phyloP scores from a whole-genome alignment of 2,113 vertebrate species.

The Cyanoderma ruficeps region DNA sequence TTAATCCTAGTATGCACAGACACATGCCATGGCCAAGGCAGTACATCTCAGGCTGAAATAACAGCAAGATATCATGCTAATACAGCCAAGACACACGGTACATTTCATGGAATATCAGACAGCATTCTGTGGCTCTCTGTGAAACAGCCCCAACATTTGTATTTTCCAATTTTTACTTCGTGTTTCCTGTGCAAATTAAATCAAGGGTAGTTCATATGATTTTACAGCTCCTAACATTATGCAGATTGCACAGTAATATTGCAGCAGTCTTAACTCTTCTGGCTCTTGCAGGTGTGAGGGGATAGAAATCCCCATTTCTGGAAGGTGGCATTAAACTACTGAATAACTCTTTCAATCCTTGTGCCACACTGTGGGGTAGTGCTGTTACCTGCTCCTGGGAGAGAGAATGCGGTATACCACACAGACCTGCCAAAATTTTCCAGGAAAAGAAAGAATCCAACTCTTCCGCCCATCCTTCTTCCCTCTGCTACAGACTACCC shows the following conservation, averaged over 20 bases:
- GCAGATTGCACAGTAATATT: neutral
- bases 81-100: rapidly evolving
- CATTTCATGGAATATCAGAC: neutral
- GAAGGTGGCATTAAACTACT: neutral
- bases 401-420: neutral
- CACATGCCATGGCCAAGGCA: neutral
- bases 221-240: neutral
- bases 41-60: rapidly evolving
- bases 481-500: neutral
- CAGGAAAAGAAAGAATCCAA: neutral
- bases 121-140: neutral
- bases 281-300: neutral
- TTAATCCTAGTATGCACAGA: neutral
- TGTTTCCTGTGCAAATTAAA: neutral
- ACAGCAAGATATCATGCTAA: neutral
- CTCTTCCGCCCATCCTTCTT: neutral
- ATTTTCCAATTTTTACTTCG: neutral
- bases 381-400: neutral
- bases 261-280: neutral
- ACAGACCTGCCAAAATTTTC: neutral
- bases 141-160: neutral
- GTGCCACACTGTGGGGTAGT: neutral
- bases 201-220: neutral
- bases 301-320: neutral
- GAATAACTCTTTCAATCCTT: neutral